These are phyloP conservation scores for Oncorhynchus clarkii DNA, from an alignment of 2,113 vertebrate species.

Conservation along the genomic window DNA sequence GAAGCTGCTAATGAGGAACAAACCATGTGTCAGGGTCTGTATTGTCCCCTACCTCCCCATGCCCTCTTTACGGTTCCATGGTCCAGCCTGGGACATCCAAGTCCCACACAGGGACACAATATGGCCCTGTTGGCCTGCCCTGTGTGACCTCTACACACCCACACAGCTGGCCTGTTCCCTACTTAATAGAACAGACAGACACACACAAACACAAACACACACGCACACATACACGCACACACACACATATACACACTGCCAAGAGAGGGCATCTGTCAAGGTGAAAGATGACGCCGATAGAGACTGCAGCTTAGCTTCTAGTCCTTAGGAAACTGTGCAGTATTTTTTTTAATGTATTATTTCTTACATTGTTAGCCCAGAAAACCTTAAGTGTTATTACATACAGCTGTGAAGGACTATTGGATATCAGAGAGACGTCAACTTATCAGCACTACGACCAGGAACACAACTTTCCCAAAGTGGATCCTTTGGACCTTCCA, in stretches of 20 bases:
- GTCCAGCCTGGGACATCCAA: constrained; percentile 6
- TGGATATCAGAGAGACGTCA: too few species aligned
- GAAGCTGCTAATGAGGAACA: constrained; percentile 37
- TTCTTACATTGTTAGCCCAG: too few species aligned
- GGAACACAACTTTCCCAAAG: too few species aligned
- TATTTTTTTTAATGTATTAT: too few species aligned
- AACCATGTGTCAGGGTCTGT: constrained; percentile 23
- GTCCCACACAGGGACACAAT: constrained; percentile 20
- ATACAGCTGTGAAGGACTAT: too few species aligned
- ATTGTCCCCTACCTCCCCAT: constrained; percentile 9
- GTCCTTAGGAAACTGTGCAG: too few species aligned
- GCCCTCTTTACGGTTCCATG: neutral
- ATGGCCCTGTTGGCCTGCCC: neutral
- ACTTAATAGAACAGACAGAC: neutral
- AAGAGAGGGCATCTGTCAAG: neutral
- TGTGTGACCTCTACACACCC: constrained; percentile 31
- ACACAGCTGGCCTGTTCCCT: constrained; percentile 41
- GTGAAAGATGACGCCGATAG: too few species aligned
- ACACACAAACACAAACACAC: neutral
- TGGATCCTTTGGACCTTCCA: too few species aligned
- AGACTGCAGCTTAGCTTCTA: too few species aligned
- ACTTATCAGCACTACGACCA: too few species aligned
- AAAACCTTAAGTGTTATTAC: too few species aligned
- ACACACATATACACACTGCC: neutral
- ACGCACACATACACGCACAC: neutral